Conservation (phyloP, 2,113 vertebrate genomes). For the Polypterus bichir region DNA sequence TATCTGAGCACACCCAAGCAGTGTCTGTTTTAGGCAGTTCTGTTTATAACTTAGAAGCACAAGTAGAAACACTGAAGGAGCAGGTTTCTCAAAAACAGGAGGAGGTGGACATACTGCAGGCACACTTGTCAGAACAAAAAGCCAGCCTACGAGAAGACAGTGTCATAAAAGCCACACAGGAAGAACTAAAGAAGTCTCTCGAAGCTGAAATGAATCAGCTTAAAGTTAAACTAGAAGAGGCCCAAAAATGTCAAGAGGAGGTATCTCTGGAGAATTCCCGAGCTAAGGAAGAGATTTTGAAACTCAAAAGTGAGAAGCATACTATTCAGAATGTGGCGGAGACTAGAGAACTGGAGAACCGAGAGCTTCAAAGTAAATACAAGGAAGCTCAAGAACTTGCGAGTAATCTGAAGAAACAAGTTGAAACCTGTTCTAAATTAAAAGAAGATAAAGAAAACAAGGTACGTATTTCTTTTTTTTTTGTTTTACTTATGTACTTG, state of each 20-base stretch:
- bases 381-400: constrained; percentile 69
- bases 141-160: constrained; percentile 47
- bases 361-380: constrained; percentile 50
- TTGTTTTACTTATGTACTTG: neutral
- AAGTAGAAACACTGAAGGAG: constrained; percentile 48
- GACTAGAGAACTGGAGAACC: constrained; percentile 51
- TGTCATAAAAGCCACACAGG: constrained; percentile 53
- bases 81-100: constrained; percentile 55
- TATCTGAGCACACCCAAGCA: constrained; percentile 70
- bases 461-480: constrained; percentile 39
- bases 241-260: constrained; percentile 73
- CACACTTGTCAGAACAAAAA: constrained; percentile 55
- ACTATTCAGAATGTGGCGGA: constrained; percentile 38
- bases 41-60: constrained; percentile 64
- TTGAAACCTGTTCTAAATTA: constrained; percentile 67
- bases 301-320: constrained; percentile 51
- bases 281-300: constrained; percentile 63
- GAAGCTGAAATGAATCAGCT: constrained; percentile 59
- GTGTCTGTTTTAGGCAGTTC: constrained; percentile 61
- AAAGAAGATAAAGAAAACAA: constrained; percentile 91
- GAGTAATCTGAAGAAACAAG: constrained; percentile 63
- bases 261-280: constrained; percentile 61
- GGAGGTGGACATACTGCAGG: constrained; percentile 64
- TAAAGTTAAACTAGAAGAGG: constrained; percentile 67
- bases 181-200: constrained; percentile 51